Base-by-base conservation (phyloP, 2,888 invertebrate species). In the Ectemnius cavifrons region DNA sequence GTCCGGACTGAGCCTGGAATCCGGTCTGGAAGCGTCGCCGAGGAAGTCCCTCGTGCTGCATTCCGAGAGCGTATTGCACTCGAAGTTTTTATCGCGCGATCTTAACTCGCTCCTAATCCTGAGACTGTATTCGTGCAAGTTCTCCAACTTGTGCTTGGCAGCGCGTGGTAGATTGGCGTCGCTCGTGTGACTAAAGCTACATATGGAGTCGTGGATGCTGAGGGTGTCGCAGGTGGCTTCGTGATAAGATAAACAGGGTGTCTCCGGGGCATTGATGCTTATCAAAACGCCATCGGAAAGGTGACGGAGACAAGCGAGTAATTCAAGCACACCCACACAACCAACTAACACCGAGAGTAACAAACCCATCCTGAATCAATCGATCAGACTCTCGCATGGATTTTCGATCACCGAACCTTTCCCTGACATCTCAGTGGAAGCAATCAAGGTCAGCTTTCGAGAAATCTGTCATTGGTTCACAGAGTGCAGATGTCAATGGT, bases 251-350 rank as follows among this genome's bases (percentile, higher is more conserved):
- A 87, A 74, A 8, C 87, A 87, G 3, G 81, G 82, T 5, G 88
- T 83, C 2, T 87, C 80, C 49, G 86, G 83, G 49, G 87, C 81
- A 59, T 84, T 79, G 47, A 82, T 82, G 20, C 78, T 76, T 47
- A 86, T 77, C 63, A 82, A 76, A 13, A 86, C 78, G 66, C 87
- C 83, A 62, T 88, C 82, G 27, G 85, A 73, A 58, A 86, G 84
- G 81, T 88, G 88, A 71, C 86, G 84, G 28, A 90, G 75, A 49
- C 94, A 93, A 71, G 94, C 93, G 67, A 94, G 85, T 58, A 94
- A 92, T 90, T 96, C 96, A 84, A 95, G 88, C 37, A 95, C 93
- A 76, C 96, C 96, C 78, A 95, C 94, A 90, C 95, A 96, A 78
- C 95, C 93, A 71, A 96, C 93, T 78, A 96, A 92, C 85, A 95